Evolutionary conservation across 2,113 vertebrate genomes (phyloP), one percentile per base, ranked within the genome.

Genomic region (Lepisosteus osseus): DNA sequence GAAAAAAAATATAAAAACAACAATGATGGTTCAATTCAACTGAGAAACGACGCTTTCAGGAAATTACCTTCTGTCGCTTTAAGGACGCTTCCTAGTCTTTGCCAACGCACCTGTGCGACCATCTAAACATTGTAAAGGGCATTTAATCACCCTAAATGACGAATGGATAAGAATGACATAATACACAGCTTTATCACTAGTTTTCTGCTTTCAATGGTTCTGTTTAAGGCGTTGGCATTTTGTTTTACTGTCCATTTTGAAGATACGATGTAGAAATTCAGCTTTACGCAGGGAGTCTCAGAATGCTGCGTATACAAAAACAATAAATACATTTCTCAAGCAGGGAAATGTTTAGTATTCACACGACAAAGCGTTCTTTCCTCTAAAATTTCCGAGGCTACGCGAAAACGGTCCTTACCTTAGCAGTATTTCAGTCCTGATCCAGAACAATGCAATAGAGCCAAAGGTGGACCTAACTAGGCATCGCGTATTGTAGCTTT

Each of bases 41-140:
- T 29, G 29, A 29, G 29, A 29, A 29, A 29, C 29, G 29, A 29
- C 29, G 29, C 29, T 29, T 29, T 29, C 54, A 12, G 14, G 12
- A 41, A 61, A 67, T 62, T 17, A 65, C 44, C 43, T 61, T 64
- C 69, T 74, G 14, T 63, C 68, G 70, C 56, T 74, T 70, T 76
- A 65, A 76, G 71, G 67, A 54, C 51, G 40, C 72, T 70, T 72
- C 69, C 61, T 54, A 29, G 29, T 29, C 65, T 54, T 73, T 74
- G 51, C 62, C 54, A 41, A 59, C 63, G 72, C 82, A 82, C 82
- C 79, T 81, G 79, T 66, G 71, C 63, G 68, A 17, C 54, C 70
- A 68, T 44, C 70, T 67, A 72, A 59, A 47, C 63, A 56, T 41
- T 29, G 65, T 54, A 40, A 61, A 51, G 12, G 14, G 7, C 14